Percentiles rank a stretch among this genome's conserved stretches.
Conservation (phyloP, 2,888 invertebrate species). For the Barypeithes pellucidus region DNA sequence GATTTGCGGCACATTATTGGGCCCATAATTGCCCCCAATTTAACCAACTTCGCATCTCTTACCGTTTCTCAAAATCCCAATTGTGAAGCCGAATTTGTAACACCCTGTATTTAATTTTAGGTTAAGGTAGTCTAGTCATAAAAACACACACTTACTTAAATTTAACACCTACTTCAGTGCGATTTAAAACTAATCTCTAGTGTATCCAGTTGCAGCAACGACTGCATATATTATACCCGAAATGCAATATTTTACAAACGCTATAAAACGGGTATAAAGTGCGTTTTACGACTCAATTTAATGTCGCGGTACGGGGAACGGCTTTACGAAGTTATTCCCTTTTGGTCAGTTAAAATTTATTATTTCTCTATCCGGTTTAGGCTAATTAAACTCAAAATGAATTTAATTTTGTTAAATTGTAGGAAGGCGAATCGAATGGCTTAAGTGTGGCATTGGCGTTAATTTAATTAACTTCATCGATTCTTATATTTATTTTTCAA, state of each 20-base stretch:
- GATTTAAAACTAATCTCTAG: slow-evolving; percentile 52
- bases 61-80: no score
- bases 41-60: no score
- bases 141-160: slow-evolving; percentile 41
- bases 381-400: slow-evolving; percentile 57
- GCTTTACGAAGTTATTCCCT: slow-evolving; percentile 68
- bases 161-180: slow-evolving; percentile 48
- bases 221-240: slow-evolving; percentile 71
- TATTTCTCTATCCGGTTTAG: slow-evolving; percentile 70
- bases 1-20: no score
- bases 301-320: slow-evolving; percentile 70
- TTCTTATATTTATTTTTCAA: no score
- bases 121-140: slow-evolving; percentile 29
- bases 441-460: slow-evolving; percentile 1
- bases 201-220: slow-evolving; percentile 57
- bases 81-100: no score
- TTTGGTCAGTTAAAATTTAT: slow-evolving; percentile 72
- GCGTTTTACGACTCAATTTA: slow-evolving; percentile 71
- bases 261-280: slow-evolving; percentile 72
- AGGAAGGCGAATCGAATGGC: slow-evolving; percentile 5
- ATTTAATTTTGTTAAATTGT: slow-evolving; percentile 66
- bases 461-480: no score
- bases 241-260: slow-evolving; percentile 72
- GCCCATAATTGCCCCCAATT: no score
- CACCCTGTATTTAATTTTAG: slow-evolving; percentile 25